phyloP scores from a whole-genome alignment of 2,113 vertebrate genomes.

The Nothobranchius furzeri region DNA sequence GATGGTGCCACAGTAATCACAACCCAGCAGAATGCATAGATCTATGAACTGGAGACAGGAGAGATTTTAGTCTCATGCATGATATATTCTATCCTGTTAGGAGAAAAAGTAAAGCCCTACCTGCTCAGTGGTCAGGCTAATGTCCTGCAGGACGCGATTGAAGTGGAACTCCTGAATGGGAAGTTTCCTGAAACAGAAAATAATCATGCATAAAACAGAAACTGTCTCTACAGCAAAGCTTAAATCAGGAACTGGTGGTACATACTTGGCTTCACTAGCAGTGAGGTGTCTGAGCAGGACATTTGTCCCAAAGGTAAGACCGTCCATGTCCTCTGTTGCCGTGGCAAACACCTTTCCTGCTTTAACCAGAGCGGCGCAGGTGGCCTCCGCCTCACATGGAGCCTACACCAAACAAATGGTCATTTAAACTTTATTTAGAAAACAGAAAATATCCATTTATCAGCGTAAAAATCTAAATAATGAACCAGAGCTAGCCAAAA shows the following conservation, averaged over 20 bases:
- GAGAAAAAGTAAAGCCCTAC: conserved; percentile 32
- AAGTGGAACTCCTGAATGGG: conserved; percentile 97
- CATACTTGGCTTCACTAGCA: conserved; percentile 91
- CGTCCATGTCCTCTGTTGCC: conserved; percentile 97
- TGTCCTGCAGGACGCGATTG: conserved; percentile 86
- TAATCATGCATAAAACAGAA: no score
- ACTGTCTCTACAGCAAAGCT: no score
- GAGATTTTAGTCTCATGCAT: no score
- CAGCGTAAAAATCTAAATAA: no score
- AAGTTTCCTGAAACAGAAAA: conserved; percentile 82
- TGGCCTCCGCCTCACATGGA: conserved; percentile 94
- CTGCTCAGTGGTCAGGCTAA: conserved; percentile 86
- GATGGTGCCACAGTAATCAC: conserved; percentile 96
- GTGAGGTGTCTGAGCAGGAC: conserved; percentile 94
- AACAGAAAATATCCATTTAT: neutral
- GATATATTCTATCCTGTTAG: no score
- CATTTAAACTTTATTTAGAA: neutral
- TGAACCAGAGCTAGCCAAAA: no score
- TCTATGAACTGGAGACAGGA: conserved; percentile 86
- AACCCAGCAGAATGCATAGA: conserved; percentile 94
- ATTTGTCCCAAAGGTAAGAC: conserved; percentile 92
- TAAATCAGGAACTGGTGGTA: no score
- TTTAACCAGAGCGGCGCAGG: conserved; percentile 87
- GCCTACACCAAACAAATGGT: conserved; percentile 70
- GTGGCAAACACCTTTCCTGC: conserved; percentile 91